phyloP scores from a whole-genome alignment of 92 coral and sea anemone species.

The Epizoanthus stellaris region DNA sequence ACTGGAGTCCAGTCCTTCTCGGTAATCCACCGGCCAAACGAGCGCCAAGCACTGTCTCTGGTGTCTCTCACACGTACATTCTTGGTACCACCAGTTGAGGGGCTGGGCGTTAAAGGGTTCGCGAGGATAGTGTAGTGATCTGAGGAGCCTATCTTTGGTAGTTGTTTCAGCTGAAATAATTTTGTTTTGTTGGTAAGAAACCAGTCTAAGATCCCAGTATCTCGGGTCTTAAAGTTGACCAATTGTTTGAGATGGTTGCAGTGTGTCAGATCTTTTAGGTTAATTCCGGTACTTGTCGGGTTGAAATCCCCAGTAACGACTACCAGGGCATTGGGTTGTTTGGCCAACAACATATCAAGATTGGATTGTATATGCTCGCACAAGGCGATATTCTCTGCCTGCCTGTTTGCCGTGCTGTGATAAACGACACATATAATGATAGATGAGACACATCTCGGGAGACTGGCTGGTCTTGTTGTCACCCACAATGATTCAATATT shows the following conservation, averaged over 20 bases:
- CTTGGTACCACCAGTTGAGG: neutral
- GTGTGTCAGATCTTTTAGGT: constrained; percentile 45
- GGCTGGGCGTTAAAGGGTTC: constrained; percentile 12
- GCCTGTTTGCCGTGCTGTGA: constrained; percentile 38
- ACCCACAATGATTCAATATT: constrained; percentile 39
- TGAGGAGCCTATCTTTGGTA: constrained; percentile 41
- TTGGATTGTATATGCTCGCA: constrained; percentile 27
- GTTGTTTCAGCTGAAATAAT: constrained; percentile 46
- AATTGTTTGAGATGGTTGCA: constrained; percentile 47
- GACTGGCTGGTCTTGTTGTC: constrained; percentile 37
- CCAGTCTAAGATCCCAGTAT: constrained; percentile 48
- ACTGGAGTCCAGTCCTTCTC: constrained; percentile 29
- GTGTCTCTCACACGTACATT: constrained; percentile 25
- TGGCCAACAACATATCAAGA: constrained; percentile 39
- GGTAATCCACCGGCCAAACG: constrained; percentile 34
- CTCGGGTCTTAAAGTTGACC: constrained; percentile 41
- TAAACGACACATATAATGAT: constrained; percentile 40
- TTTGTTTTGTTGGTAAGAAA: constrained; percentile 41
- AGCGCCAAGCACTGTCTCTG: constrained; percentile 24
- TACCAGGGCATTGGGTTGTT: constrained; percentile 50
- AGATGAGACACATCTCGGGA: constrained; percentile 40
- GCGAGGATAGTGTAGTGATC: constrained; percentile 34
- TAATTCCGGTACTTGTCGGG: constrained; percentile 35
- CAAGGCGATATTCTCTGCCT: constrained; percentile 35
- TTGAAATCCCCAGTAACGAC: constrained; percentile 56